Conservation (phyloP, 2,888 invertebrate species). For the Balanococcus diminutus region DNA sequence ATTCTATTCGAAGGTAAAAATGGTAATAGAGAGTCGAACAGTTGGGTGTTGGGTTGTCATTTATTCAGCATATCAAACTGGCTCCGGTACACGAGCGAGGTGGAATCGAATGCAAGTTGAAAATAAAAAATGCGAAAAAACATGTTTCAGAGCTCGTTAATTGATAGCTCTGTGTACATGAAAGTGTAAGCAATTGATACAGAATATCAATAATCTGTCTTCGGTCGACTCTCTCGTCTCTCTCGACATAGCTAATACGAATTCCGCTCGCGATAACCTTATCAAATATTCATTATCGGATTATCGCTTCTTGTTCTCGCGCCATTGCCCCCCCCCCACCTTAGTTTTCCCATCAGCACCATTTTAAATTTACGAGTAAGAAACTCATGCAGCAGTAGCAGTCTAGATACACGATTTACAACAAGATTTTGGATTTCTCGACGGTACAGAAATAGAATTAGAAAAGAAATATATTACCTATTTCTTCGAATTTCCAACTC, state of each 20-base stretch:
- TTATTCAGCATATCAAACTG: neutral
- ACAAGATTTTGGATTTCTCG: neutral
- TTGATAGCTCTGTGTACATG: neutral
- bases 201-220: neutral
- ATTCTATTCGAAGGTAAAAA: neutral
- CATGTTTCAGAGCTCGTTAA: neutral
- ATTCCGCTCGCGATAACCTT: neutral
- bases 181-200: neutral
- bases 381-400: too few relatives aligned
- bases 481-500: too few relatives aligned
- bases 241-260: neutral
- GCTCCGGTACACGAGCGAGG: too few relatives aligned
- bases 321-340: neutral
- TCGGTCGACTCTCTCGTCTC: neutral
- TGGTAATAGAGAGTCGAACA: neutral
- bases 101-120: neutral
- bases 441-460: neutral
- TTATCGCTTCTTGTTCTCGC: neutral
- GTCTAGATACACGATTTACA: neutral
- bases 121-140: neutral
- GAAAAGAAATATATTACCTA: neutral
- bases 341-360: neutral
- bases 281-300: constrained; percentile 21
- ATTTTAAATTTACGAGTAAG: neutral
- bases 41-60: neutral